phyloP scores from a whole-genome alignment of 2,797 vertebrate species.

The Lemur catta region DNA sequence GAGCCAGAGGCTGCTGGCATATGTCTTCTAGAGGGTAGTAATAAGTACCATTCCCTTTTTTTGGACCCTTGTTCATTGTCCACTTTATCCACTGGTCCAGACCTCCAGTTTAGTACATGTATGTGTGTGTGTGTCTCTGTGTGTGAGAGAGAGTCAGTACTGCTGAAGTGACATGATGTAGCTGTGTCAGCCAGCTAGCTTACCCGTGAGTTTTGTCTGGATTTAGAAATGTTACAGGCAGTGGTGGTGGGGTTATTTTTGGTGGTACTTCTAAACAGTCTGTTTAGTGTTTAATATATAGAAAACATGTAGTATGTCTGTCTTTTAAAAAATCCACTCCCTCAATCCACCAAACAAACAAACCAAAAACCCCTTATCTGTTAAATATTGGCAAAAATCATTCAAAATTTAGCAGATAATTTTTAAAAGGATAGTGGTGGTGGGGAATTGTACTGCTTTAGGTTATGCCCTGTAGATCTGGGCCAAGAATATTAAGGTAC shows the following conservation, averaged over 20 bases:
- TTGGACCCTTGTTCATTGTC: neutral
- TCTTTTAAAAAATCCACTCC: neutral
- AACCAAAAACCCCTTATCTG: neutral
- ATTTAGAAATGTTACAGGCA: neutral
- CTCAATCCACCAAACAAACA: neutral
- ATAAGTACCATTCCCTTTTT: neutral
- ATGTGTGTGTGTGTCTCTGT: neutral
- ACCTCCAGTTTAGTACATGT: neutral
- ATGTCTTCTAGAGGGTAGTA: slow-evolving; percentile 1
- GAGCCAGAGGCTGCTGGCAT: slow-evolving; percentile 49
- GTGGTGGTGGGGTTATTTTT: neutral
- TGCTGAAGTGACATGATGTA: neutral
- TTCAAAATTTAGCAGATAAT: neutral
- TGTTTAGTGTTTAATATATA: neutral
- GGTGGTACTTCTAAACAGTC: slow-evolving; percentile 24
- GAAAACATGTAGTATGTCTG: neutral
- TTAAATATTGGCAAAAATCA: neutral
- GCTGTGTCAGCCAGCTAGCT: neutral
- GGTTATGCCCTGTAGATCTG: neutral
- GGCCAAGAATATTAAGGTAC: neutral
- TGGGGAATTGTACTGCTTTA: neutral
- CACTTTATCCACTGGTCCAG: neutral
- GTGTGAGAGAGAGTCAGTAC: neutral
- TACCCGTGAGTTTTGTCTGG: neutral
- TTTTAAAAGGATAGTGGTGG: neutral